Conservation (phyloP, 2,888 invertebrate species). For the Ditula angustiorana region DNA sequence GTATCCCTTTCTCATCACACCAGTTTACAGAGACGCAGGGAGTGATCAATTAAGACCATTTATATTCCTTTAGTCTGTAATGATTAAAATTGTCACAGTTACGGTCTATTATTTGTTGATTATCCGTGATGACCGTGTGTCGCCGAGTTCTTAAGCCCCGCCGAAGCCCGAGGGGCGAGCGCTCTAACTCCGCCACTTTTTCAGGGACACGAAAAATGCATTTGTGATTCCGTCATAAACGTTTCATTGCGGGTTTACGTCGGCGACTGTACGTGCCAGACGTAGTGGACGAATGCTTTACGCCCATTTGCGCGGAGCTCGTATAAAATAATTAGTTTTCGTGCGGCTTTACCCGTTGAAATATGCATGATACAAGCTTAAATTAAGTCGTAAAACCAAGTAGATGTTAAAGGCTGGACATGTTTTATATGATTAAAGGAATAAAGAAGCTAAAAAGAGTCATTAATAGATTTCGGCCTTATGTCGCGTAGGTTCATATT, state of each 20-base stretch:
- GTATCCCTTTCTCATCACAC: no score
- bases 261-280: conserved; percentile 53
- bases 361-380: conserved; percentile 12
- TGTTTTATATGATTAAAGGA: no score
- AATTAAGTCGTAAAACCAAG: conserved; percentile 1
- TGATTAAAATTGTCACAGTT: not conserved
- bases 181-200: conserved; percentile 64
- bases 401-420: not conserved
- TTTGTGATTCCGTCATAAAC: conserved; percentile 79
- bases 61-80: no score
- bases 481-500: no score
- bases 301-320: conserved; percentile 12
- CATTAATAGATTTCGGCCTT: no score
- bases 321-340: conserved; percentile 26
- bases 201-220: conserved; percentile 81
- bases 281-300: conserved; percentile 17
- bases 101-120: not conserved
- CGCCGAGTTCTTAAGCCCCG: conserved; percentile 50
- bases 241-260: conserved; percentile 60
- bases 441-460: no score
- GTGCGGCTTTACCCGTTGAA: conserved; percentile 9
- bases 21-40: no score
- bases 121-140: conserved; percentile 49
- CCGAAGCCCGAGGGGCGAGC: conserved; percentile 60
- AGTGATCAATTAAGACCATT: no score